Evolutionary conservation across 2,888 invertebrate genomes (phyloP).

Genomic region (Pheosia tremula): DNA sequence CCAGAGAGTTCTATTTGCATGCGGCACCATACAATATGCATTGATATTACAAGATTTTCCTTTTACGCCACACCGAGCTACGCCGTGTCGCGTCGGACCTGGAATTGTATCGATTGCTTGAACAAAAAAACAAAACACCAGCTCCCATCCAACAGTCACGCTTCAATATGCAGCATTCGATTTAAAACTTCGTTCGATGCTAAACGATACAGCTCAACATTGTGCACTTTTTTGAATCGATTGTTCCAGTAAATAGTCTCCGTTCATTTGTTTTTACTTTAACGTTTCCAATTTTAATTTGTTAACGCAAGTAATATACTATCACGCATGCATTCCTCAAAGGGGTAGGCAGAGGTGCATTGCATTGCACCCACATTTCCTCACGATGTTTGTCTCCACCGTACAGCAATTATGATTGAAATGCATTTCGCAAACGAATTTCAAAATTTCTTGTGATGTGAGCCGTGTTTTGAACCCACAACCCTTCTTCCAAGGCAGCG

Average conservation of each 20-base stretch:
- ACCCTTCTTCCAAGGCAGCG: no score
- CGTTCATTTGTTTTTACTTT: not conserved
- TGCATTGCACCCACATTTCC: no score
- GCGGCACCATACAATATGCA: slow-evolving; percentile 7
- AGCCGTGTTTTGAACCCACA: no score
- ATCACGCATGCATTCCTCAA: no score
- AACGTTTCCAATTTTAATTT: not conserved
- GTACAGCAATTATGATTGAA: no score
- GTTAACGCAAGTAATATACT: no score
- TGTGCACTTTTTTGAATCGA: not conserved
- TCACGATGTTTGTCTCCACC: no score
- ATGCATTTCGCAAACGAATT: no score
- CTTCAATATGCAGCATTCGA: slow-evolving; percentile 28
- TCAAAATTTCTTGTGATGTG: no score
- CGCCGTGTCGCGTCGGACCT: not conserved
- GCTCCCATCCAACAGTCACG: slow-evolving; percentile 20
- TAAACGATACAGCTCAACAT: not conserved
- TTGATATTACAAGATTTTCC: slow-evolving; percentile 27
- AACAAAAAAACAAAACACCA: slow-evolving; percentile 24
- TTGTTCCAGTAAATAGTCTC: not conserved
- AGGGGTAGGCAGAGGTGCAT: no score
- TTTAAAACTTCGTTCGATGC: slow-evolving; percentile 12
- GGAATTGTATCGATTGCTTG: slow-evolving; percentile 10
- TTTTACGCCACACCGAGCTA: slow-evolving; percentile 2
- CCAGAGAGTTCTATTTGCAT: slow-evolving; percentile 7